Conservation (phyloP, 2,797 vertebrate species). For the Heliangelus exortis region DNA sequence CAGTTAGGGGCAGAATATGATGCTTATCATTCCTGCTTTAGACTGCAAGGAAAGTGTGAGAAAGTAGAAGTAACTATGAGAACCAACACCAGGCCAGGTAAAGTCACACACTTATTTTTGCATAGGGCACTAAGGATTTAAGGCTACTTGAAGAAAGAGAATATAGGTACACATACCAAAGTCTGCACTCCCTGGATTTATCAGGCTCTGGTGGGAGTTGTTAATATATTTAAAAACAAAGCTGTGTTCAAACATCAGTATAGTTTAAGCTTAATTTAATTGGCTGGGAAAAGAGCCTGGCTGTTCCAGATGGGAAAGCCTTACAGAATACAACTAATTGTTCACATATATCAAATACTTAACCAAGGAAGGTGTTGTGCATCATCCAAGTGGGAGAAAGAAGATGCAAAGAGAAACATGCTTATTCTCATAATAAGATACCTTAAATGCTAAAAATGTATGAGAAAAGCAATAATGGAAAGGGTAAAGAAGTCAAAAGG, state of each 20-base stretch:
- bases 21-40: neutral
- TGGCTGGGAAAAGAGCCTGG: neutral
- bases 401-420: neutral
- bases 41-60: neutral
- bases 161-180: neutral
- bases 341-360: conserved; percentile 3
- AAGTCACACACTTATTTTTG: neutral
- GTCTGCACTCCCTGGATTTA: neutral
- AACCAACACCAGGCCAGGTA: neutral
- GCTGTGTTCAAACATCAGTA: neutral
- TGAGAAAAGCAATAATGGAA: neutral
- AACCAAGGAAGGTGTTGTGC: neutral
- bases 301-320: conserved; percentile 17
- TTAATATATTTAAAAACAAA: neutral
- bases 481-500: neutral
- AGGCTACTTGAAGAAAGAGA: neutral
- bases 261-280: neutral
- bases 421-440: neutral
- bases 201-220: neutral
- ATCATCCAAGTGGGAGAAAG: neutral
- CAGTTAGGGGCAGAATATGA: neutral
- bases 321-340: neutral
- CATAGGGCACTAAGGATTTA: neutral
- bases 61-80: neutral
- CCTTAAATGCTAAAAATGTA: neutral